phyloP scores from a whole-genome alignment of 1,140 invertebrate genomes.

The Drosophila sechellia region DNA sequence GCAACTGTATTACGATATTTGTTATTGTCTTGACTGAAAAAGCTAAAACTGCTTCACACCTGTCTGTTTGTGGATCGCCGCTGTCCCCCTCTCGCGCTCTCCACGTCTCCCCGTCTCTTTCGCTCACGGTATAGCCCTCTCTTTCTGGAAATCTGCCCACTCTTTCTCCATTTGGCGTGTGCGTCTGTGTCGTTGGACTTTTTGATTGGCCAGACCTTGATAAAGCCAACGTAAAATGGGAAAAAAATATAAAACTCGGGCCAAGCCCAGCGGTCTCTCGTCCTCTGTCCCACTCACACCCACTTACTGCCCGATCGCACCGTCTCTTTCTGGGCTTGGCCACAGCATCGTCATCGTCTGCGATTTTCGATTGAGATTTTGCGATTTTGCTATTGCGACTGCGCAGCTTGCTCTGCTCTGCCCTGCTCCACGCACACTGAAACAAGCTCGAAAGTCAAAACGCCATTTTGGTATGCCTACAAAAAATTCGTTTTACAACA shows the following conservation, averaged over 20 bases:
- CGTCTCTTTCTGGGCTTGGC: slow-evolving; percentile 61
- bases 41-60: slow-evolving; percentile 72
- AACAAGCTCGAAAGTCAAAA: not conserved
- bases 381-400: slow-evolving; percentile 36
- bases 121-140: not conserved
- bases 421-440: slow-evolving; percentile 7
- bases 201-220: slow-evolving; percentile 82
- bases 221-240: slow-evolving; percentile 41
- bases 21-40: slow-evolving; percentile 48
- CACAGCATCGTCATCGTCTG: slow-evolving; percentile 57
- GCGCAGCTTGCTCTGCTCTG: slow-evolving; percentile 44
- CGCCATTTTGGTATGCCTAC: slow-evolving; percentile 29
- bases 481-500: slow-evolving; percentile 15
- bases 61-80: slow-evolving; percentile 29
- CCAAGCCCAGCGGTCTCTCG: slow-evolving; percentile 49
- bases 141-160: slow-evolving; percentile 13
- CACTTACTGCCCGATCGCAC: not conserved
- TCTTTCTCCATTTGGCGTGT: slow-evolving; percentile 39
- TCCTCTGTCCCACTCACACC: slow-evolving; percentile 4
- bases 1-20: slow-evolving; percentile 69
- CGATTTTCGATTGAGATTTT: slow-evolving; percentile 17
- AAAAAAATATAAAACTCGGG: slow-evolving; percentile 29
- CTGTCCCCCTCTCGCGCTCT: not conserved
- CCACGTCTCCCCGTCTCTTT: not conserved
- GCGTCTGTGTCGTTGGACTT: slow-evolving; percentile 60